phyloP scores from a whole-genome alignment of 2,797 vertebrate species.

The Phalanger gymnotis region DNA sequence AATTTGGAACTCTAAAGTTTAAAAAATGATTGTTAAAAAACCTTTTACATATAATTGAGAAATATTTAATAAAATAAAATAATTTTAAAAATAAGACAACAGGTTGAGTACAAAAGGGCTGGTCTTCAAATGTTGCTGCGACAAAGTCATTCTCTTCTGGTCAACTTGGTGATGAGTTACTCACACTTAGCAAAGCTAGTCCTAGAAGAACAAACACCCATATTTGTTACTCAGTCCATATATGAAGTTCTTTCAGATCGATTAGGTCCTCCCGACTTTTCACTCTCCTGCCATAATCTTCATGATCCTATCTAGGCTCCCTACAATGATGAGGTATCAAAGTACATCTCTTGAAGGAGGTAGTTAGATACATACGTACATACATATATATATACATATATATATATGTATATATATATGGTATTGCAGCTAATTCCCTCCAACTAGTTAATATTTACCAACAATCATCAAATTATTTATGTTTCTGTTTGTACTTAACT shows the following conservation, averaged over 20 bases:
- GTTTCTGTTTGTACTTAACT: fast-evolving
- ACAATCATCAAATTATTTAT: fast-evolving
- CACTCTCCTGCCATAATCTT: not conserved
- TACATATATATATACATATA: too few species aligned
- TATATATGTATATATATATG: too few species aligned
- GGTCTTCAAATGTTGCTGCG: not conserved
- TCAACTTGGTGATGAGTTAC: not conserved
- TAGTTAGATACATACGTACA: not conserved
- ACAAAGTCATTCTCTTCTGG: not conserved
- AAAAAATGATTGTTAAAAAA: too few species aligned
- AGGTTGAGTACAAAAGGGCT: not conserved
- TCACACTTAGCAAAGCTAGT: not conserved
- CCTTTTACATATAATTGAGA: not conserved
- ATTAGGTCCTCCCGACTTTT: not conserved
- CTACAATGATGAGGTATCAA: not conserved
- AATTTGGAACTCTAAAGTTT: not conserved
- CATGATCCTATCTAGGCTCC: not conserved
- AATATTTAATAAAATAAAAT: not conserved
- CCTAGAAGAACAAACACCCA: not conserved
- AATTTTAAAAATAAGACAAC: not conserved
- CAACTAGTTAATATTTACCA: fast-evolving
- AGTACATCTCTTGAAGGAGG: not conserved
- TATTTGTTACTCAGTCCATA: not conserved
- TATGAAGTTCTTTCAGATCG: not conserved
- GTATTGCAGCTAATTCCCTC: fast-evolving